These are phyloP conservation scores for Drosophila anomelani DNA, from an alignment of 2,888 invertebrate genomes.

Conservation along the genomic window DNA sequence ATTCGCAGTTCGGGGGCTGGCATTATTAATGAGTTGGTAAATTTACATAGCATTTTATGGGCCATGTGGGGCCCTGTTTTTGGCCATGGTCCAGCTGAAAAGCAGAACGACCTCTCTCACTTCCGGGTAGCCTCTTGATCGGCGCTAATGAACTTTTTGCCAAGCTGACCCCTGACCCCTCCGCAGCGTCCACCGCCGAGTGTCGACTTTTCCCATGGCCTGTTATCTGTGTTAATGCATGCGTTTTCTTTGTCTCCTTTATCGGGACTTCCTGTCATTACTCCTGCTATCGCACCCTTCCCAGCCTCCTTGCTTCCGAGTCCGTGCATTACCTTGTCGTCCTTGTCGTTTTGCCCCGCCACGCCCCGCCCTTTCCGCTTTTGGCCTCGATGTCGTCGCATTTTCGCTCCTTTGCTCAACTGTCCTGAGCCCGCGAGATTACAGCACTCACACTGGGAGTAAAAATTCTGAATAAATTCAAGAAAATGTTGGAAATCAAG, in stretches of 20 bases:
- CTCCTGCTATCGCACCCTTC: constrained; percentile 54
- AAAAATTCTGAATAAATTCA: neutral
- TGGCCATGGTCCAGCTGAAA: constrained; percentile 30
- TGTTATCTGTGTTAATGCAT: constrained; percentile 74
- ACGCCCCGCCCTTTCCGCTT: constrained; percentile 10
- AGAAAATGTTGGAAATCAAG: no score
- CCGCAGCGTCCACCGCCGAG: neutral
- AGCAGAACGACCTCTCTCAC: constrained; percentile 33
- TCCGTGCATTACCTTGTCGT: constrained; percentile 60
- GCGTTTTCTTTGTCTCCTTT: constrained; percentile 65
- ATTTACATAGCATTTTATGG: constrained; percentile 52
- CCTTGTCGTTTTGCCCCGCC: constrained; percentile 10
- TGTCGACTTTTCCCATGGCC: constrained; percentile 33
- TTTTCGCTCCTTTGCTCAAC: constrained; percentile 19
- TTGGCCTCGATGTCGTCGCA: constrained; percentile 20
- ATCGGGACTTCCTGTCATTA: constrained; percentile 73
- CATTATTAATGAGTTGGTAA: constrained; percentile 67
- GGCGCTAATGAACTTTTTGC: constrained; percentile 75
- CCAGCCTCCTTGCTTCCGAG: constrained; percentile 45
- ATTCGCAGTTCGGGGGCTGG: constrained; percentile 5
- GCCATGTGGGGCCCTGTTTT: constrained; percentile 33
- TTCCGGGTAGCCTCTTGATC: constrained; percentile 69
- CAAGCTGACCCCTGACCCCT: constrained; percentile 9
- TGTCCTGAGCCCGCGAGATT: constrained; percentile 51
- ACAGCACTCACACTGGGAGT: constrained; percentile 19